Conservation (phyloP, 2,797 vertebrate species). For the Cuculus canorus region DNA sequence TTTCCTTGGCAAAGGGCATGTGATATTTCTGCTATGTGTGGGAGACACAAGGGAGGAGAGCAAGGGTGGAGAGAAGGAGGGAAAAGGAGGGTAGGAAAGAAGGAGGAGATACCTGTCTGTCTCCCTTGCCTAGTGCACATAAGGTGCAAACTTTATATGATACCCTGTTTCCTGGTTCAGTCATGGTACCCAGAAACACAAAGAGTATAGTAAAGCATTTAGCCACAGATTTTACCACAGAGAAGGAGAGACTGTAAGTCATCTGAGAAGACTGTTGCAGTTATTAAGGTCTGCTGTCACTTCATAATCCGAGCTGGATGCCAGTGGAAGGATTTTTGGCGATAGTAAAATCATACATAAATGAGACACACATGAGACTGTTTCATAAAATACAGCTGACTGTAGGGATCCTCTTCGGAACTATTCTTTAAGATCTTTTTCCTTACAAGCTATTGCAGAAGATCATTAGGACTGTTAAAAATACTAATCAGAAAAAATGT, state of each 20-base stretch:
- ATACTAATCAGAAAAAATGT: not conserved
- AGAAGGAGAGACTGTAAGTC: not conserved
- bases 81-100: not conserved
- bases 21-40: conserved; percentile 32
- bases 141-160: not conserved
- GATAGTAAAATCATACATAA: not conserved
- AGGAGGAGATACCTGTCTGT: not conserved
- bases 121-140: not conserved
- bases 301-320: not conserved
- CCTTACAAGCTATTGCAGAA: not conserved
- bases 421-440: not conserved
- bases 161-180: not conserved
- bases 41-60: not conserved
- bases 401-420: not conserved
- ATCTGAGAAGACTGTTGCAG: not conserved
- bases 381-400: not conserved
- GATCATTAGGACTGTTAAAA: not conserved
- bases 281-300: not conserved
- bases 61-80: not conserved
- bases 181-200: not conserved
- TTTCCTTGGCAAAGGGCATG: not conserved
- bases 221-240: not conserved
- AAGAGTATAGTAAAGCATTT: not conserved
- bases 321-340: not conserved
- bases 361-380: not conserved